phyloP scores from a whole-genome alignment of 1,140 invertebrate species.

The Brachionus sp. region DNA sequence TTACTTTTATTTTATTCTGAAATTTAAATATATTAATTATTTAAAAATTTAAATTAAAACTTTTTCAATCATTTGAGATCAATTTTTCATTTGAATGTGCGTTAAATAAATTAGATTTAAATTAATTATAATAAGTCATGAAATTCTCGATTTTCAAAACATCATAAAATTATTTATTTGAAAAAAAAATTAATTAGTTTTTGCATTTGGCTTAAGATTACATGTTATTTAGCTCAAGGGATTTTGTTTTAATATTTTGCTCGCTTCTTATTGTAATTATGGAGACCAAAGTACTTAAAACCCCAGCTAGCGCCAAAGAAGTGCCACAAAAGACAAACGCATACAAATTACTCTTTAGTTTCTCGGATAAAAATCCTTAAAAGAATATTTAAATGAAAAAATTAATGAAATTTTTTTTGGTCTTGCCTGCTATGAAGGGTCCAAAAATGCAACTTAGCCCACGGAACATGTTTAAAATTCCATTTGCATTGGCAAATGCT shows the following conservation, averaged over 20 bases:
- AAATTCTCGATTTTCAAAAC: not conserved
- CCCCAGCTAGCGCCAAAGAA: not conserved
- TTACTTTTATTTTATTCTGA: too few species aligned
- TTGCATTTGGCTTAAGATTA: not conserved
- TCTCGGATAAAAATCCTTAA: constrained; percentile 4
- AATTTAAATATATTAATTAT: too few species aligned
- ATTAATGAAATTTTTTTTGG: not conserved
- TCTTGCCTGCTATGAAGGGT: constrained; percentile 35
- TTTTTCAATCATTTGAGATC: too few species aligned
- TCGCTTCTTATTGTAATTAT: not conserved
- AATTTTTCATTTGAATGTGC: too few species aligned
- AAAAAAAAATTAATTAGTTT: not conserved
- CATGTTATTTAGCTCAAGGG: not conserved
- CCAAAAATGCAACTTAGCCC: constrained; percentile 11
- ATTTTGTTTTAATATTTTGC: not conserved
- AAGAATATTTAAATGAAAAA: not conserved
- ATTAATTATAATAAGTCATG: too few species aligned
- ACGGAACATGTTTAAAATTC: constrained; percentile 24
- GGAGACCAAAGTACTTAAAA: not conserved
- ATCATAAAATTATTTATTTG: not conserved
- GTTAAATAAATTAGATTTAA: not conserved
- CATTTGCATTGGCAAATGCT: constrained; percentile 1
- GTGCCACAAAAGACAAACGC: not conserved
- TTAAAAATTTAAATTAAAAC: too few species aligned
- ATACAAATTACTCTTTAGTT: not conserved